Percentiles rank a stretch among this genome's conserved stretches.
Conservation (phyloP, 2,113 vertebrate genomes). For the Lucifuga dentata region DNA sequence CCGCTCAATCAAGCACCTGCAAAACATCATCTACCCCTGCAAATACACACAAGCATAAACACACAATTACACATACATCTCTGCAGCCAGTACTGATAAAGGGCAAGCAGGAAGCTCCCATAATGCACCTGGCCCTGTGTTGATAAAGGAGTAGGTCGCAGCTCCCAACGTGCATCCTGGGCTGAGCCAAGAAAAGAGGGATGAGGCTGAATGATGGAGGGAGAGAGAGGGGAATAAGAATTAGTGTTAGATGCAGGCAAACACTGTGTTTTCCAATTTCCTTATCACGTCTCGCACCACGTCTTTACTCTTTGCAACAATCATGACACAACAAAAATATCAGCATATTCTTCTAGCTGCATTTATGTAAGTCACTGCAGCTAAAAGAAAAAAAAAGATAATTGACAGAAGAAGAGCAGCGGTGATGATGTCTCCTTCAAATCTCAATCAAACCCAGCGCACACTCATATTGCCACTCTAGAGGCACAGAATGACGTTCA, state of each 20-base stretch:
- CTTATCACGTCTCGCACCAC: not conserved
- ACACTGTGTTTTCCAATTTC: not conserved
- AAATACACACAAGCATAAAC: conserved; percentile 17
- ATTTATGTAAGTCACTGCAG: too few relatives aligned
- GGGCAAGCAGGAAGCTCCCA: conserved; percentile 77
- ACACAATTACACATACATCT: conserved; percentile 47
- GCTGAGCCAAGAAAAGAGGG: conserved; percentile 49
- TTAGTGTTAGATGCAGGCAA: too few relatives aligned
- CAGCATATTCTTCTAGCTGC: not conserved
- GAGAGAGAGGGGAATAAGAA: not conserved
- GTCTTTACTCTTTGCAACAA: not conserved
- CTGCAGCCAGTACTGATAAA: conserved; percentile 76
- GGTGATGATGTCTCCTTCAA: too few relatives aligned
- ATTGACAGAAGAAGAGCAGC: too few relatives aligned
- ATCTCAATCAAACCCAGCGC: too few relatives aligned
- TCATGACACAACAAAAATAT: not conserved
- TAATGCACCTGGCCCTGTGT: conserved; percentile 82
- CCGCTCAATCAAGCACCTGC: conserved; percentile 30
- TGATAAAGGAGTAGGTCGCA: conserved; percentile 78
- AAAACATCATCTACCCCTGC: conserved; percentile 40
- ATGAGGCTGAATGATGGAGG: conserved; percentile 37
- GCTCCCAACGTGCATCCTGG: conserved; percentile 67
- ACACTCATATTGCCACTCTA: too few relatives aligned
- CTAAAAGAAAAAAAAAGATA: too few relatives aligned
- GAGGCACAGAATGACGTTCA: too few relatives aligned